Evolutionary conservation across 2,113 vertebrate genomes (phyloP), one percentile per base, ranked within the genome.

Genomic region (Burhinus bistriatus): DNA sequence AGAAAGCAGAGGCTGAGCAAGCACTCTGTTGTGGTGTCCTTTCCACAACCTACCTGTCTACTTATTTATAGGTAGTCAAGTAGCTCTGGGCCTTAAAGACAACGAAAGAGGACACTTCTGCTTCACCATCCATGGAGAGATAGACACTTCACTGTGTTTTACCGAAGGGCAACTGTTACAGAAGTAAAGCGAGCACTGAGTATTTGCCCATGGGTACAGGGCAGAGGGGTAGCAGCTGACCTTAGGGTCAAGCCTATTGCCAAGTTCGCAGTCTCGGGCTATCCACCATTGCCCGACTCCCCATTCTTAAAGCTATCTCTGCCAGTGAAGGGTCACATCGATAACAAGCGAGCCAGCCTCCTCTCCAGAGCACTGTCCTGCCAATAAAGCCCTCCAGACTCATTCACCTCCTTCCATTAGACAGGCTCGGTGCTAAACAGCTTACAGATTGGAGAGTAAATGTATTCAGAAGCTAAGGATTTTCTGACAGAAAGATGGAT

Each of bases 401-500:
- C 94, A 87, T 94, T 90, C 83, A 47, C 64, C 61, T 96, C 70
- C 47, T 97, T 75, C 80, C 52, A 65, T 86, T 51, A 92, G 73
- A 52, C 45, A 61, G 80, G 45, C 62, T 38, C 8, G 19, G 83
- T 92, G 86, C 86, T 89, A 93, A 96, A 87, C 52, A 94, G 83
- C 83, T 69, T 65, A 42, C 75, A 89, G 90, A 86, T 9, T 3
- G 5, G 52, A 95, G 80, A 96, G 82, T 55, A 92, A 94, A 94
- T 85, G 86, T 83, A 62, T 95, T 51, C 73, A 58, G 59, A 79
- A 45, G 52, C 57, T 81, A 93, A 94, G 93, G 91, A 96, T 95
- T 97, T 96, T 97, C 95, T 91, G 93, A 94, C 93, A 96, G 64
- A 49, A 85, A 92, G 95, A 97, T 32, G 73, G 88, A 96, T 91